Evolutionary conservation across 2,888 invertebrate species (phyloP).

Genomic region (Zaprionus bogoriensis): DNA sequence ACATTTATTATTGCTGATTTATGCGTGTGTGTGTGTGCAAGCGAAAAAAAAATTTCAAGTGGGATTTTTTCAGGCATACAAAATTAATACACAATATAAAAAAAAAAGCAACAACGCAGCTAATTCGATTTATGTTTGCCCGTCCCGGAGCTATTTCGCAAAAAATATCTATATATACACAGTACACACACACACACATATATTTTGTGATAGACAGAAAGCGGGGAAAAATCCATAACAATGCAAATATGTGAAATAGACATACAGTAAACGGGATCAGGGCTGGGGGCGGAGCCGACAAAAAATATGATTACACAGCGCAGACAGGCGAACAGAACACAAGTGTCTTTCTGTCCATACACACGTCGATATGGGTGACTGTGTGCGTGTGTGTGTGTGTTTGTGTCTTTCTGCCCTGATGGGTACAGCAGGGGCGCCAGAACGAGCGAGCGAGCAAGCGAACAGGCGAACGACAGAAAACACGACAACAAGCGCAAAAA

Average conservation of each 20-base stretch:
- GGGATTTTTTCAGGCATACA: constrained; percentile 23
- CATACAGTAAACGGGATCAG: constrained; percentile 28
- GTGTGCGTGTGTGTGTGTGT: constrained; percentile 17
- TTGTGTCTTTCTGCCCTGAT: constrained; percentile 30
- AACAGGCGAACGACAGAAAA: constrained; percentile 60
- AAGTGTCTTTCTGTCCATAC: constrained; percentile 17
- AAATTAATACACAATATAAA: constrained; percentile 9
- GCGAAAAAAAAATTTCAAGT: constrained; percentile 39
- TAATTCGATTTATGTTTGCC: constrained; percentile 38
- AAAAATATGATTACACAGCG: constrained; percentile 53
- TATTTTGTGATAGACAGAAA: constrained; percentile 27
- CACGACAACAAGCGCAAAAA: constrained; percentile 66
- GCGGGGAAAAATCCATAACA: constrained; percentile 55
- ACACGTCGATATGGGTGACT: constrained; percentile 11
- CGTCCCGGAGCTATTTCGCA: neutral
- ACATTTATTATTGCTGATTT: constrained; percentile 29
- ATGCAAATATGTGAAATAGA: constrained; percentile 64
- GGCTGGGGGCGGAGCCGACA: constrained; percentile 8
- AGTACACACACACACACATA: neutral
- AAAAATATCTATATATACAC: neutral
- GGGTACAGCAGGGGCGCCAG: constrained; percentile 67
- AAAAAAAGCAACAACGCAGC: constrained; percentile 22
- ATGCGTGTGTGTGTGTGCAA: constrained; percentile 7
- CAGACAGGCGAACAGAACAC: constrained; percentile 35
- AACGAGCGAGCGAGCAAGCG: constrained; percentile 56